A percentile compares a stretch with the other conserved stretches of the same genome.
Evolutionary conservation across 2,888 invertebrate genomes (phyloP).

Genomic region (Ryuthela nishihirai): DNA sequence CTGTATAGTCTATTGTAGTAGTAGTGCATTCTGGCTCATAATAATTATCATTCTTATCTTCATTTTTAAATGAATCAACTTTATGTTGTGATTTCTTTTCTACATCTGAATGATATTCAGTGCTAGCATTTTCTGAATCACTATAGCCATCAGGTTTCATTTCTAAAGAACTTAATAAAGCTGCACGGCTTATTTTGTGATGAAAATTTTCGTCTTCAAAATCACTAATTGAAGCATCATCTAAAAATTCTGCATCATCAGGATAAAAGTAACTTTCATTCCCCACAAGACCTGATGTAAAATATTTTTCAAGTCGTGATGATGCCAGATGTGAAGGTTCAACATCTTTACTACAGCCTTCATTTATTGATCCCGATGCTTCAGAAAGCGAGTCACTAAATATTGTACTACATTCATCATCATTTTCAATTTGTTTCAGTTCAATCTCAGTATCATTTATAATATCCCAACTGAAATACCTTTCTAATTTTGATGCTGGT

Average conservation of each 20-base stretch:
- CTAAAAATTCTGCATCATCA: conserved; percentile 38
- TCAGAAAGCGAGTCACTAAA: conserved; percentile 56
- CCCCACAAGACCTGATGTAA: conserved; percentile 51
- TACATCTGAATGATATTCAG: no score
- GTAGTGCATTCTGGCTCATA: no score
- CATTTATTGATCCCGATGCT: conserved; percentile 74
- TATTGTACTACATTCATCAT: conserved; percentile 21
- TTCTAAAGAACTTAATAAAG: conserved; percentile 29
- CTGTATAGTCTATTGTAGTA: no score
- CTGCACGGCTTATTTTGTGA: conserved; percentile 29
- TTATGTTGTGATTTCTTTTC: no score
- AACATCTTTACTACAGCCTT: conserved; percentile 61
- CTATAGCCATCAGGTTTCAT: no score
- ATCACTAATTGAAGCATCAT: conserved; percentile 26
- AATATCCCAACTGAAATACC: conserved; percentile 36
- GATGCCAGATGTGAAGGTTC: conserved; percentile 73
- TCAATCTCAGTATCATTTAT: conserved; percentile 17
- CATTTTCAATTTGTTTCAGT: conserved; percentile 1
- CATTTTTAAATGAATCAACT: no score
- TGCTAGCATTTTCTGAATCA: no score
- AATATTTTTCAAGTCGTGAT: conserved; percentile 83
- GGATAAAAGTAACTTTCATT: conserved; percentile 38
- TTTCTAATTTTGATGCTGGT: conserved; percentile 21
- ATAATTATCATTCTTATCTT: no score
- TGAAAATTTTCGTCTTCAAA: conserved; percentile 25